A percentile compares a stretch with the other conserved stretches of the same genome.
Evolutionary conservation across 2,797 vertebrate species (phyloP).

Genomic region (Aldrovandia affinis): DNA sequence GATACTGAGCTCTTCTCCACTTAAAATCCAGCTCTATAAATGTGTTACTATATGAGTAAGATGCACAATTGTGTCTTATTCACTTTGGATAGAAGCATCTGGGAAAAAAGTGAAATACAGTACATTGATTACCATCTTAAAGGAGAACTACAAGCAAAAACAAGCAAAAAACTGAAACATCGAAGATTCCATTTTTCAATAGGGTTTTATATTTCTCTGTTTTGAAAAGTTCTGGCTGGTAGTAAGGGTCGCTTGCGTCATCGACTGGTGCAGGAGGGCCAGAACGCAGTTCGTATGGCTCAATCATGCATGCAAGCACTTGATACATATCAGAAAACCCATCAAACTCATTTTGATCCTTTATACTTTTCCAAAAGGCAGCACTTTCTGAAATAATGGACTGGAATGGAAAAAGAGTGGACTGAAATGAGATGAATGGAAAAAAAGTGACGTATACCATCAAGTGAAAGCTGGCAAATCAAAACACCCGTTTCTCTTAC

Average conservation of each 20-base stretch:
- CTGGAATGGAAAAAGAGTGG: neutral
- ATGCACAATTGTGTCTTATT: neutral
- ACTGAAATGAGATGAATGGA: neutral
- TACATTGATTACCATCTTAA: neutral
- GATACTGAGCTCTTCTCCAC: neutral
- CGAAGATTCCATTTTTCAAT: too few relatives aligned
- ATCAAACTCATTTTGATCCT: conserved; percentile 2
- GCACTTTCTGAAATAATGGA: neutral
- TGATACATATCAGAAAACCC: neutral
- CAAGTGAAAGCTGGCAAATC: neutral
- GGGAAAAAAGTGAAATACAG: neutral
- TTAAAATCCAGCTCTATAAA: neutral
- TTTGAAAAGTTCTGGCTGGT: too few relatives aligned
- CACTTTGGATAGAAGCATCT: neutral
- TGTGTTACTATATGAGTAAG: neutral
- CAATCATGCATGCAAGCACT: neutral
- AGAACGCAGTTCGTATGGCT: neutral
- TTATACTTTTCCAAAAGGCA: neutral
- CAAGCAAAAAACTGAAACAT: neutral
- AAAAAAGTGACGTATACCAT: neutral
- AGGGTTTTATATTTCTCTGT: too few relatives aligned
- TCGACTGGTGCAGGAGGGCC: neutral
- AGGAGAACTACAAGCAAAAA: neutral
- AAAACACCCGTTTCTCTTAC: neutral
- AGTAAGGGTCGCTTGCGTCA: neutral